These are phyloP conservation scores for Lateolabrax maculatus DNA, from an alignment of 2,797 vertebrate genomes.

Conservation along the genomic window DNA sequence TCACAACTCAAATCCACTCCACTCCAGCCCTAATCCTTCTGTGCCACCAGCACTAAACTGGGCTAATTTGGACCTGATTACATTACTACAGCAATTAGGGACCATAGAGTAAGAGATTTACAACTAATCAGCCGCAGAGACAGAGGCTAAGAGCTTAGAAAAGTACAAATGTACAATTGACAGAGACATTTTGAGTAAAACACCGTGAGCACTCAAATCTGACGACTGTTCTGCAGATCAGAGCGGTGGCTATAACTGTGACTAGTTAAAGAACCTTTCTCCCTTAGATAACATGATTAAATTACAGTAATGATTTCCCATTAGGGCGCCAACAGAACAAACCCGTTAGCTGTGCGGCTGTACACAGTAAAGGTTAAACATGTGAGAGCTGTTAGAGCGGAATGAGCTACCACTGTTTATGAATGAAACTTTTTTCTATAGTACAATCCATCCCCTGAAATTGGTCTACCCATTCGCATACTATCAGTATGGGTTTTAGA, in stretches of 20 bases:
- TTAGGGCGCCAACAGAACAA: slow-evolving; percentile 36
- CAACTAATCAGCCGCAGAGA: slow-evolving; percentile 27
- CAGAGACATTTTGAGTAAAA: slow-evolving; percentile 7
- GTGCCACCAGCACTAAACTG: slow-evolving; percentile 35
- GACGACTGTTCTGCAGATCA: not conserved
- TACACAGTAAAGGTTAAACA: slow-evolving; percentile 33
- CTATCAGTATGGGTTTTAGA: not conserved
- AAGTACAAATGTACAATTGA: not conserved
- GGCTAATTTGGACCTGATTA: slow-evolving; percentile 58
- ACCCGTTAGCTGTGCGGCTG: slow-evolving; percentile 28
- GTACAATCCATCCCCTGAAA: slow-evolving; percentile 11
- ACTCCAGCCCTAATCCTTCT: slow-evolving; percentile 45
- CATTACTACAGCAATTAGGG: slow-evolving; percentile 54
- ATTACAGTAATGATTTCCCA: slow-evolving; percentile 19
- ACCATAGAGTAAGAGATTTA: slow-evolving; percentile 20
- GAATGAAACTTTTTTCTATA: slow-evolving; percentile 55
- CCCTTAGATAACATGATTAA: slow-evolving; percentile 38
- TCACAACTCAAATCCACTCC: slow-evolving; percentile 54
- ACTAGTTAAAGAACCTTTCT: not conserved
- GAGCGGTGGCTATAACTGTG: not conserved
- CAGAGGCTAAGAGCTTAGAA: slow-evolving; percentile 12
- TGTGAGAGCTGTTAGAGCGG: slow-evolving; percentile 42
- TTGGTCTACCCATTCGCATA: slow-evolving; percentile 9
- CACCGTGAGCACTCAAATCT: not conserved
- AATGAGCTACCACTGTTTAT: slow-evolving; percentile 18